Conservation (phyloP, 2,797 vertebrate genomes). For the Syngnathus rostellatus region DNA sequence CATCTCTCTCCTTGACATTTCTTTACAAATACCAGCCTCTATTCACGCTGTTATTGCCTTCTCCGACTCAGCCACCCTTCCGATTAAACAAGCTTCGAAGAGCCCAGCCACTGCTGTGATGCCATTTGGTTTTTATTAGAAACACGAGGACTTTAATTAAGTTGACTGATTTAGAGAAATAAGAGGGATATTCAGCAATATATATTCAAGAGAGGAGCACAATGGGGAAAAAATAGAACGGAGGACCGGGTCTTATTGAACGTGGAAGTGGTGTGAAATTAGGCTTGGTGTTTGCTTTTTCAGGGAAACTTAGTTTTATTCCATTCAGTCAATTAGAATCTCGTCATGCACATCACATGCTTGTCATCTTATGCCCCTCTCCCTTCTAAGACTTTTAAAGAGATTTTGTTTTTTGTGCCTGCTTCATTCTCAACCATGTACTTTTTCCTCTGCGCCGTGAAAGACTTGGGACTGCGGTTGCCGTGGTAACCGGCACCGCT, state of each 20-base stretch:
- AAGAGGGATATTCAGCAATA: slow-evolving; percentile 56
- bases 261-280: slow-evolving; percentile 30
- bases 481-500: slow-evolving; percentile 48
- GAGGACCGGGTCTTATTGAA: slow-evolving; percentile 44
- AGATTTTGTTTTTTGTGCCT: not conserved
- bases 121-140: slow-evolving; percentile 68
- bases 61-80: slow-evolving; percentile 53
- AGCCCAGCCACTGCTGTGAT: slow-evolving; percentile 55
- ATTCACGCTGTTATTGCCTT: slow-evolving; percentile 65
- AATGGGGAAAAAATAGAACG: slow-evolving; percentile 38
- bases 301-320: slow-evolving; percentile 24
- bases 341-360: slow-evolving; percentile 6
- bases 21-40: slow-evolving; percentile 69
- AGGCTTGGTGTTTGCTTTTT: slow-evolving; percentile 13
- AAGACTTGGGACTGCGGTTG: slow-evolving; percentile 57
- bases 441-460: slow-evolving; percentile 46
- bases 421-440: slow-evolving; percentile 18
- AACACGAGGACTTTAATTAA: slow-evolving; percentile 62
- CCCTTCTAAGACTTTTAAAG: not conserved
- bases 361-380: slow-evolving; percentile 7
- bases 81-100: slow-evolving; percentile 61
- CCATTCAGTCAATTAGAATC: slow-evolving; percentile 18
- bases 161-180: slow-evolving; percentile 59
- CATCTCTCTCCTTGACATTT: slow-evolving; percentile 62
- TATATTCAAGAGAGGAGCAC: slow-evolving; percentile 51